Conservation (phyloP, 2,888 invertebrate genomes). For the Heliconius erato region DNA sequence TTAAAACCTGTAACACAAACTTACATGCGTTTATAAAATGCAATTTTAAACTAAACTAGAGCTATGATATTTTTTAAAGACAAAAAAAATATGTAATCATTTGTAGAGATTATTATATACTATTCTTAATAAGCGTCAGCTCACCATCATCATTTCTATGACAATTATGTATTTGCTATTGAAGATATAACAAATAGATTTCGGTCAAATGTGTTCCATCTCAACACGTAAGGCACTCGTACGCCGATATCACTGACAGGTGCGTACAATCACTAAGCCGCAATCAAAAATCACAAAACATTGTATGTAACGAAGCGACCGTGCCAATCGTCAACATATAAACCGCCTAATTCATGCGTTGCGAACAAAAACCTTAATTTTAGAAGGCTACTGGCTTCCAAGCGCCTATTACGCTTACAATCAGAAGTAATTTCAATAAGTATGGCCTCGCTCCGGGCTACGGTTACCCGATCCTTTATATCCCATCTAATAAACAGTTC, state of each 20-base stretch:
- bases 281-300: constrained; percentile 29
- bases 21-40: too few relatives aligned
- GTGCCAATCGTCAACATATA: constrained; percentile 63
- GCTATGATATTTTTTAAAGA: too few relatives aligned
- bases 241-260: constrained; percentile 11
- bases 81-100: too few relatives aligned
- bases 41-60: too few relatives aligned
- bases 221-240: background rate
- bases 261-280: background rate
- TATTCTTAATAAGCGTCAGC: too few relatives aligned
- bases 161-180: background rate
- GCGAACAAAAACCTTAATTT: constrained; percentile 78
- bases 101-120: too few relatives aligned
- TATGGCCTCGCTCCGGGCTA: constrained; percentile 71
- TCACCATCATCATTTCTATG: too few relatives aligned
- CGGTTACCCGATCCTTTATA: constrained; percentile 77
- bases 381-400: constrained; percentile 76
- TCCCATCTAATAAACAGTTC: constrained; percentile 83
- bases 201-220: background rate
- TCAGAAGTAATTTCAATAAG: constrained; percentile 86
- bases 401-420: constrained; percentile 79
- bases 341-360: constrained; percentile 77
- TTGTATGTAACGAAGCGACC: constrained; percentile 36
- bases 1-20: too few relatives aligned
- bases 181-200: background rate